Percentiles rank a stretch among this genome's conserved stretches.
Conservation (phyloP, 2,888 invertebrate genomes). For the Temnothorax rugatulus region DNA sequence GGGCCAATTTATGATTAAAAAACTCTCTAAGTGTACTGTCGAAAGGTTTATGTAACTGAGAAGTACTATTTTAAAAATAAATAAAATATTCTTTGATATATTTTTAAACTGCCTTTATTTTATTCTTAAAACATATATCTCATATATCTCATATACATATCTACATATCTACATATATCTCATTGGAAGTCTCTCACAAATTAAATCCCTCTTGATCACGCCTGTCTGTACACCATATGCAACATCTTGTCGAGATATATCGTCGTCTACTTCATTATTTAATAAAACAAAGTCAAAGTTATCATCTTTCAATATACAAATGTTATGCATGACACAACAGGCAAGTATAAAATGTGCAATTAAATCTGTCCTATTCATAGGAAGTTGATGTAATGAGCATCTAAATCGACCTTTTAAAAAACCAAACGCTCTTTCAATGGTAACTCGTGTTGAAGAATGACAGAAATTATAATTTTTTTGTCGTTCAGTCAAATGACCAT, state of each 20-base stretch:
- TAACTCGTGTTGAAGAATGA: neutral
- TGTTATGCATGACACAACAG: neutral
- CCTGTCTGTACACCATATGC: neutral
- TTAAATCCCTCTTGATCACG: neutral
- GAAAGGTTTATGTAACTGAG: too few relatives aligned
- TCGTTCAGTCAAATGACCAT: neutral
- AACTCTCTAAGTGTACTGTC: too few relatives aligned
- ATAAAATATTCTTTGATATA: too few relatives aligned
- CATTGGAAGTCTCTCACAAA: constrained; percentile 5
- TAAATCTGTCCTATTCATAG: neutral
- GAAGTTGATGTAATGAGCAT: neutral
- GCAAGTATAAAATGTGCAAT: neutral
- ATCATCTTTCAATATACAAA: neutral
- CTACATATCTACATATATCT: neutral
- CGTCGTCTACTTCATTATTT: neutral
- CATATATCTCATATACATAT: too few relatives aligned
- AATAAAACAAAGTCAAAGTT: neutral
- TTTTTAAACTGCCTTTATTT: too few relatives aligned
- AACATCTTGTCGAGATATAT: neutral
- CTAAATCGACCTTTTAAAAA: neutral
- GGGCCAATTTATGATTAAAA: too few relatives aligned
- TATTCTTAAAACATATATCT: too few relatives aligned
- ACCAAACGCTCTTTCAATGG: neutral
- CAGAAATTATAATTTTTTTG: constrained; percentile 13
- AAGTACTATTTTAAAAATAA: too few relatives aligned